Evolutionary conservation across 2,888 invertebrate genomes (phyloP).

Genomic region (Acanthopleura granulata): DNA sequence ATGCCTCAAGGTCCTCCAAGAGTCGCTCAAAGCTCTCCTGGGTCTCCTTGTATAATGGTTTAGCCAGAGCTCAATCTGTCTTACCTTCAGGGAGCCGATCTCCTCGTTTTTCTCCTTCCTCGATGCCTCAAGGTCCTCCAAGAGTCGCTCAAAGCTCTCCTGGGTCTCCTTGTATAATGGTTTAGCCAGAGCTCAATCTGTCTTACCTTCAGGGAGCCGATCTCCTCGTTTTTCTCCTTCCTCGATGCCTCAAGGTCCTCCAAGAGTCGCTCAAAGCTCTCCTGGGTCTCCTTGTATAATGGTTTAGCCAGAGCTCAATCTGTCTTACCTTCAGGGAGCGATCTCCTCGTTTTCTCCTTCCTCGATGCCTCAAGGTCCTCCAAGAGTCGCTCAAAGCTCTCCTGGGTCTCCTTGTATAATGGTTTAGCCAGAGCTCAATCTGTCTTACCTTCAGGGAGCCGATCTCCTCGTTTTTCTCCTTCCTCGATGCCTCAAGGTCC

Average conservation of each 20-base stretch:
- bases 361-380: constrained; percentile 20
- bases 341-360: constrained; percentile 20
- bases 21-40: constrained; percentile 5
- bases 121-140: constrained; percentile 20
- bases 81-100: constrained; percentile 20
- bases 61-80: not conserved
- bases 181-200: not conserved
- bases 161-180: constrained; percentile 4
- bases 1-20: constrained; percentile 20
- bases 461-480: constrained; percentile 20
- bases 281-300: constrained; percentile 11
- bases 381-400: constrained; percentile 1
- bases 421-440: not conserved
- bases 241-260: constrained; percentile 20
- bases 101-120: constrained; percentile 22
- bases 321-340: constrained; percentile 19
- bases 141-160: not conserved
- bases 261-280: constrained; percentile 1
- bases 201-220: constrained; percentile 20
- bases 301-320: not conserved
- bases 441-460: constrained; percentile 20
- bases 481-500: constrained; percentile 16
- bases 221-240: constrained; percentile 22
- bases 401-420: constrained; percentile 11
- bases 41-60: not conserved